These are phyloP conservation scores for Drosophila phalerata DNA, from an alignment of 2,888 invertebrate species.

Conservation along the genomic window DNA sequence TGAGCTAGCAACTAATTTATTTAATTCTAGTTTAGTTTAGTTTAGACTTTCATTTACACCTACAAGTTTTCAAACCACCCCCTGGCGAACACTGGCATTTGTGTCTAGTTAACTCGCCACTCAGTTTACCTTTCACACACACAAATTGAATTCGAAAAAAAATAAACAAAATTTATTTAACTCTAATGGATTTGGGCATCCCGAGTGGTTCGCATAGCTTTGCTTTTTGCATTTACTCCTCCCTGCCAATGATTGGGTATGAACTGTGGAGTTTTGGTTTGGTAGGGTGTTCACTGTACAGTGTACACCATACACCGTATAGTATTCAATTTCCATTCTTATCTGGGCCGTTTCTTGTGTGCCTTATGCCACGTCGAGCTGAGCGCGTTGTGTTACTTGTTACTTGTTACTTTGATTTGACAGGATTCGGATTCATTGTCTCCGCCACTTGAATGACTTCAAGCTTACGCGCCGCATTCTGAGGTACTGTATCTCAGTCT, in stretches of 20 bases:
- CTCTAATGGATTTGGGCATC: slow-evolving; percentile 77
- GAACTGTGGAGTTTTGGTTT: not conserved
- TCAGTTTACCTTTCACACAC: slow-evolving; percentile 36
- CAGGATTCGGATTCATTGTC: slow-evolving; percentile 80
- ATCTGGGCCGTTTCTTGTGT: slow-evolving; percentile 38
- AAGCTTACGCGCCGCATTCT: slow-evolving; percentile 67
- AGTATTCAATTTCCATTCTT: slow-evolving; percentile 24
- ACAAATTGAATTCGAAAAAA: slow-evolving; percentile 72
- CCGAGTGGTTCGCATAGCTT: slow-evolving; percentile 56
- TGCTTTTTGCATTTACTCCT: slow-evolving; percentile 5
- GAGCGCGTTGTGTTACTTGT: slow-evolving; percentile 61
- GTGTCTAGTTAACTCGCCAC: slow-evolving; percentile 57
- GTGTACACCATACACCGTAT: not conserved
- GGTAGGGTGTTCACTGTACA: slow-evolving; percentile 4
- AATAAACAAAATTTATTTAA: slow-evolving; percentile 71
- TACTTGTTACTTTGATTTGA: slow-evolving; percentile 76
- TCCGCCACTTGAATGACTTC: slow-evolving; percentile 78
- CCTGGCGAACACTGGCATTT: slow-evolving; percentile 41
- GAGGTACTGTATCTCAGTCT: slow-evolving; percentile 8
- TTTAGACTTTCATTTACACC: not conserved
- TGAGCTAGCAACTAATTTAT: not conserved
- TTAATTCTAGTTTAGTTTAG: not conserved
- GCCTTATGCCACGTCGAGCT: slow-evolving; percentile 43
- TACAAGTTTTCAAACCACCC: slow-evolving; percentile 49
- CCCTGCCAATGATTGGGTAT: not conserved